Evolutionary conservation across 2,113 vertebrate genomes (phyloP).

Genomic region (Misgurnus anguillicaudatus): DNA sequence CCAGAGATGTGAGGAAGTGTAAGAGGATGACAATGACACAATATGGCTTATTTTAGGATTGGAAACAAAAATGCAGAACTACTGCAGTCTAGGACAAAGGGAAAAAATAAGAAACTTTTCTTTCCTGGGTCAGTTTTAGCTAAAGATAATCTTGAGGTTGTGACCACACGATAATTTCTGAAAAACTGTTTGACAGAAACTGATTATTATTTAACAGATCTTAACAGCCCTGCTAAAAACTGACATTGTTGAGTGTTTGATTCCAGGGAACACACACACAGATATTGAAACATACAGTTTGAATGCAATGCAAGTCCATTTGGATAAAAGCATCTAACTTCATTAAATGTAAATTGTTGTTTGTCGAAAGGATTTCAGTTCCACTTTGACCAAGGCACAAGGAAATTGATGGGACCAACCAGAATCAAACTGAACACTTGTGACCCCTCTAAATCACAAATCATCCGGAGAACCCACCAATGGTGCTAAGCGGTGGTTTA

Average conservation of each 20-base stretch:
- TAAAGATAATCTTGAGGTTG: not conserved
- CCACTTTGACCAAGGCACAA: too few relatives aligned
- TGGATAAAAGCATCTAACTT: too few relatives aligned
- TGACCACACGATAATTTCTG: not conserved
- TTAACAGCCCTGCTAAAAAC: not conserved
- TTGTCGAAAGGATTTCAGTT: too few relatives aligned
- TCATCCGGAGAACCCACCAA: too few relatives aligned
- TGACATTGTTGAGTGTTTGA: too few relatives aligned
- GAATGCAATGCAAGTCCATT: too few relatives aligned
- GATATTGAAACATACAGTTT: too few relatives aligned
- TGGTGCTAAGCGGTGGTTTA: not conserved
- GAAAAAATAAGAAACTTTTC: not conserved
- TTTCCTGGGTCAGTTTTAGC: not conserved
- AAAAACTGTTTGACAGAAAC: not conserved
- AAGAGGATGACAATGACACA: conserved; percentile 9
- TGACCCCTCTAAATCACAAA: too few relatives aligned
- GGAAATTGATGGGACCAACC: not conserved
- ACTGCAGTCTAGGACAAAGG: not conserved
- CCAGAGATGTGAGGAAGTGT: conserved; percentile 14
- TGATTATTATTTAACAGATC: too few relatives aligned
- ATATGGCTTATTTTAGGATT: not conserved
- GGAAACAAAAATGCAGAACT: not conserved
- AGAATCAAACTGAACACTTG: not conserved
- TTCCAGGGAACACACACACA: too few relatives aligned
- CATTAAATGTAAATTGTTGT: too few relatives aligned